Base-by-base conservation (phyloP, 2,797 vertebrate species). In the Erpetoichthys calabaricus region DNA sequence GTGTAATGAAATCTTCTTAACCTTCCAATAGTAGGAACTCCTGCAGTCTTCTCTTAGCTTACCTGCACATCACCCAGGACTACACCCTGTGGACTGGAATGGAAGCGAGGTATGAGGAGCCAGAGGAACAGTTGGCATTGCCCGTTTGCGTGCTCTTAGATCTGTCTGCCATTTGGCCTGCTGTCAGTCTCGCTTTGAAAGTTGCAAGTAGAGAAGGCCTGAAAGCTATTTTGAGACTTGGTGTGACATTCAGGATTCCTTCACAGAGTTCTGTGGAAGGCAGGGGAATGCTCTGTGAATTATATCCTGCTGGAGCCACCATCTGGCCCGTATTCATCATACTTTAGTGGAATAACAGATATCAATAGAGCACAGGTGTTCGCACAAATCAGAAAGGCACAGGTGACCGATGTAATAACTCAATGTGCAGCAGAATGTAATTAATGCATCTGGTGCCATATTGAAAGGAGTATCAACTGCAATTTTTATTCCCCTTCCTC, bases 301-400 rank as follows among this genome's bases (percentile, higher is more conserved):
- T 59, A 72, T 66, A 66, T 70, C 71, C 74, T 77, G 47, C 25
- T 59, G 66, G 68, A 77, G 74, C 70, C 67, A 74, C 81, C 82
- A 80, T 83, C 81, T 83, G 83, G 78, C 67, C 69, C 63, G 68
- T 70, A 77, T 77, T 77, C 73, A 67, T 83, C 75, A 77, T 70
- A 73, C 70, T 79, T 45, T 75, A 77, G 68, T 57, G 56, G 72
- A 73, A 75, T 68, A 70, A 67, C 67, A 72, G 64, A 64, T 69
- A 65, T 67, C 74, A 63, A 66, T 61, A 55, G 69, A 65, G 71
- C 69, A 56, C 78, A 81, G 80, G 71, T 79, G 79, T 72, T 63
- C 72, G 69, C 60, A 72, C 68, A 65, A 70, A 73, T 74, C 66
- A 67, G 47, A 53, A 25, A 69, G 67, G 63, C 70, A 67, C 66